Percentiles rank a stretch among this genome's conserved stretches.
These are phyloP conservation scores for Triplophysa dalaica DNA, from an alignment of 2,113 vertebrate genomes.

Conservation along the genomic window DNA sequence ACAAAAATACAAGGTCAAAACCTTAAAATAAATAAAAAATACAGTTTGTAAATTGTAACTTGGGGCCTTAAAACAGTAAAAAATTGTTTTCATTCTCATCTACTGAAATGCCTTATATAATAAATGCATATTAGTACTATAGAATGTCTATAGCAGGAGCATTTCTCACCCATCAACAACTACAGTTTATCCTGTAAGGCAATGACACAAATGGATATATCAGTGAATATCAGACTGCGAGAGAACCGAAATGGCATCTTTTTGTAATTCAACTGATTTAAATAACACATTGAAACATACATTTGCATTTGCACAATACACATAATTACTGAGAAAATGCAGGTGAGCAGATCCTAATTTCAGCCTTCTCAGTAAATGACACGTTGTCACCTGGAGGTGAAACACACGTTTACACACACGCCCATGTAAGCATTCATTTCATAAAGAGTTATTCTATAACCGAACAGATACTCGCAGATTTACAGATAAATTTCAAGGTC, in stretches of 20 bases:
- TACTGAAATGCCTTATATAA: no score
- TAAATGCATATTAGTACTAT: not conserved
- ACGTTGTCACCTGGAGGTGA: constrained; percentile 29
- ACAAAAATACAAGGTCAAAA: no score
- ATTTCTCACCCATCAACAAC: not conserved
- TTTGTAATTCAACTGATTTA: constrained; percentile 53
- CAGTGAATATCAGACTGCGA: constrained; percentile 17
- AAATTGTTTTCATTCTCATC: no score
- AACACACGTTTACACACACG: not conserved
- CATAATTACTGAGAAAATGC: constrained; percentile 63
- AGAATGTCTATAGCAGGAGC: not conserved
- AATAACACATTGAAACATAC: constrained; percentile 55
- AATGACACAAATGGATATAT: not conserved
- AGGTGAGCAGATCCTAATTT: constrained; percentile 52
- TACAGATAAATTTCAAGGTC: constrained; percentile 5
- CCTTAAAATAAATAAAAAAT: no score
- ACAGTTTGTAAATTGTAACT: no score
- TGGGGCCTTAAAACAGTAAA: no score
- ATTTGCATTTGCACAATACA: constrained; percentile 63
- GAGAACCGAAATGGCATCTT: constrained; percentile 28
- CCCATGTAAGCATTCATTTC: constrained; percentile 26
- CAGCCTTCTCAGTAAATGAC: constrained; percentile 48
- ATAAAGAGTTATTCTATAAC: constrained; percentile 6
- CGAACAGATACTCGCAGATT: not conserved
- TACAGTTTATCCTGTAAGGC: not conserved